Conservation (phyloP, 2,113 vertebrate genomes). For the Sapajus apella region DNA sequence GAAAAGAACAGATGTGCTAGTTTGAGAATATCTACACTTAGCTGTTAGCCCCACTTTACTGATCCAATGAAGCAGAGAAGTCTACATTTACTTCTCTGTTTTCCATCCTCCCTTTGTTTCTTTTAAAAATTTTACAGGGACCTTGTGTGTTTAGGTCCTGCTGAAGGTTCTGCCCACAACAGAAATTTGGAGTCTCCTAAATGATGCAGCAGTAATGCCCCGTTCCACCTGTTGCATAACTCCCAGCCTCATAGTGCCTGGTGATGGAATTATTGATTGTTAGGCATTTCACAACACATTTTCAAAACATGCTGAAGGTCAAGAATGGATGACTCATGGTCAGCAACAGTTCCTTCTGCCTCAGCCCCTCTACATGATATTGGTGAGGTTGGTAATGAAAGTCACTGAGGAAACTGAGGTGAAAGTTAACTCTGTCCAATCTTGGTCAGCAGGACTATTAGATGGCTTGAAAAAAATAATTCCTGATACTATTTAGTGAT, state of each 20-base stretch:
- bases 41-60: neutral
- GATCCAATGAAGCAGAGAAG: neutral
- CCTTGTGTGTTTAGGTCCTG: neutral
- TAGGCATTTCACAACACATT: constrained; percentile 70
- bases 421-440: constrained; percentile 16
- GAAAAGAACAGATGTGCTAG: neutral
- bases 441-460: neutral
- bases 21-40: neutral
- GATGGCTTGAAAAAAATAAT: neutral
- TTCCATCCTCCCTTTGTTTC: neutral
- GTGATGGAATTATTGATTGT: constrained; percentile 67
- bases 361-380: neutral
- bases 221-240: constrained; percentile 61
- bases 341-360: constrained; percentile 38
- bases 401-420: neutral
- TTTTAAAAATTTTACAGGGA: neutral
- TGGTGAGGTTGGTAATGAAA: neutral
- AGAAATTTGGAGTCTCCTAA: neutral
- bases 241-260: neutral
- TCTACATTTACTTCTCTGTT: neutral
- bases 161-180: neutral
- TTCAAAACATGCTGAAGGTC: constrained; percentile 68
- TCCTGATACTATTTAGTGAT: neutral
- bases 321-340: constrained; percentile 61
- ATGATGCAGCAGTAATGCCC: neutral